Base-by-base conservation (phyloP, 2,113 vertebrate species). In the Hypanus sabinus region DNA sequence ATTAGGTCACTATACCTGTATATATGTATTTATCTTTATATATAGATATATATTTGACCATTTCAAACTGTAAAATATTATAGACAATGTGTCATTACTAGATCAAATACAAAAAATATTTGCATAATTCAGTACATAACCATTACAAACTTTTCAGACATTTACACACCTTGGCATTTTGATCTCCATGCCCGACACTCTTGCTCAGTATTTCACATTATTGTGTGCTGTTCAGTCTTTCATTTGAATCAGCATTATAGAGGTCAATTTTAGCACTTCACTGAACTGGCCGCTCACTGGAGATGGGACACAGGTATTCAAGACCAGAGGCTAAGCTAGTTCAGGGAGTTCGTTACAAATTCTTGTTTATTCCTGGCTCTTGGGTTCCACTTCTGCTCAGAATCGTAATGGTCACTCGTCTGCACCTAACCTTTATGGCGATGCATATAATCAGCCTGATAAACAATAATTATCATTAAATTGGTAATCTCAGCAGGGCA, bases 21-120 rank as follows among this genome's bases (percentile, higher is more conserved):
- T 88, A 62, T 73, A 93, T 73, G 91, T 75, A 93, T 93, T 73
- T 71, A 92, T 92, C 62, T 93, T 36, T 93, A 93, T 93, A 73
- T 93, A 93, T 71, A 93, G 18, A 93, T 75, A 92, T 87, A 93
- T 93, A 93, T 16, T 14, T 55, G 38, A 93, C 68, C 91, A 93
- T 71, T 92, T 93, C 91, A 75, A 93, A 73, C 70, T 93, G 91
- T 73, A 93, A 93, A 93, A 93, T 93, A 73, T 93, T 75, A 93
- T 92, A 92, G 90, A 92, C 91, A 75, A 93, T 73, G 70, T 93
- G 70, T 73, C 91, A 55, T 73, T 93, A 93, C 90, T 93, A 93
- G 90, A 71, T 93, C 90, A 93, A 91, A 93, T 93, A 92, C 90
- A 92, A 92, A 92, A 92, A 70, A 93, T 93, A 93, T 93, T 93